Evolutionary conservation across 1,140 invertebrate species (phyloP), one percentile per base, ranked within the genome.

Genomic region (Hermatobates lingyangjiaoensis): DNA sequence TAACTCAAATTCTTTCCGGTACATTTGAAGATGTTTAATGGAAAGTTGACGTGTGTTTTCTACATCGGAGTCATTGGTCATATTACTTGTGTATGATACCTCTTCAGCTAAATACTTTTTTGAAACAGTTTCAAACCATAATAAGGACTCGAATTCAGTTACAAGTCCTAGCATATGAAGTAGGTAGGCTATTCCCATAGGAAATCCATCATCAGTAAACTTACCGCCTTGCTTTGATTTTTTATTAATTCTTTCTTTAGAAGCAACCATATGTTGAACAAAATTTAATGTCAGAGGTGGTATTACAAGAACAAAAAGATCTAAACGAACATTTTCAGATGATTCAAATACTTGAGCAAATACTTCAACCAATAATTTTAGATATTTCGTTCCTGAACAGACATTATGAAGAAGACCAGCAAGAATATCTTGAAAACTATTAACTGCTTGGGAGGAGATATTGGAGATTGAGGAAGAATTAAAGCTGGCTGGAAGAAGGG

Each of bases 201-300:
- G 85, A 72, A 99, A 98, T 28, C 95, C 95, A 70, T 98, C 95
- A 68, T 98, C 93, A 4, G 89, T 93, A 66, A 98, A 98, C 2
- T 87, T 77, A 51, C 87, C 83, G 24, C 83, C 85, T 15, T 75
- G 66, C 63, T 83, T 83, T 59, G 89, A 91, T 59, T 85, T 86
- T 44, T 80, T 80, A 57, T 71, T 77, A 66, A 98, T 79, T 64
- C 90, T 88, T 58, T 97, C 89, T 65, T 97, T 96, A 57, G 84
- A 86, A 20, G 80, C 76, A 46, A 97, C 79, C 23, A 88, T 82
- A 63, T 97, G 81, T 62, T 98, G 91, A 14, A 98, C 79, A 70
- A 85, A 97, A 66, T 96, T 98, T 47, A 98, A 71, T 2, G 88
- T 96, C 56, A 98, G 65, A 4, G 94, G 81, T 25, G 95, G 94